Percentiles rank a stretch among this genome's conserved stretches.
Conservation (phyloP, 2,888 invertebrate species). For the Cheilosia urbana region DNA sequence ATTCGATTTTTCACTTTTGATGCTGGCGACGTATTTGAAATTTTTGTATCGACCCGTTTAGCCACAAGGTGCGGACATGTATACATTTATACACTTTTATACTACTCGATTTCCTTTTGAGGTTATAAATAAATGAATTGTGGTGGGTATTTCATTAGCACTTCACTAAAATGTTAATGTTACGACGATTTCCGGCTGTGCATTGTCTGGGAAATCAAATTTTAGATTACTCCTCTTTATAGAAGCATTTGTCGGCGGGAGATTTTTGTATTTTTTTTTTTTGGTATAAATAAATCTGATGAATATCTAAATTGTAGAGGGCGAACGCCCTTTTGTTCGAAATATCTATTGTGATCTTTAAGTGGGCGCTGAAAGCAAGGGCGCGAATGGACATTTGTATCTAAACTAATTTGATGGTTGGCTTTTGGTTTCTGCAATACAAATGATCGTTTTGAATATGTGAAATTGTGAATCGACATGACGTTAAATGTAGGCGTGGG, state of each 20-base stretch:
- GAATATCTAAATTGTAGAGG: neutral
- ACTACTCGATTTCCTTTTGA: neutral
- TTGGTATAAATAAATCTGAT: neutral
- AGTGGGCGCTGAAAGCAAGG: slow-evolving; percentile 3
- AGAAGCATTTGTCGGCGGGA: slow-evolving; percentile 7
- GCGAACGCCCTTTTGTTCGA: slow-evolving; percentile 3
- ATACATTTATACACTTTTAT: neutral
- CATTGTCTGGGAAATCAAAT: slow-evolving; percentile 18
- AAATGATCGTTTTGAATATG: neutral
- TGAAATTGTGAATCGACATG: neutral
- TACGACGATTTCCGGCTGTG: slow-evolving; percentile 14
- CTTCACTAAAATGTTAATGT: slow-evolving; percentile 42
- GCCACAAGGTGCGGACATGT: slow-evolving; percentile 5
- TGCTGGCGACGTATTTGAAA: neutral
- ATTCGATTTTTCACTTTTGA: neutral
- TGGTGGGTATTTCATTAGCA: slow-evolving; percentile 25
- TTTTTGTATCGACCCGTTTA: neutral
- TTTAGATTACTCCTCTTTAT: neutral
- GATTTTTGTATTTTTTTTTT: too few relatives aligned
- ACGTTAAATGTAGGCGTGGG: neutral
- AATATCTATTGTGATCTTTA: neutral
- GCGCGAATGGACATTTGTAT: neutral
- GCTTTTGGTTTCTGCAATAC: neutral
- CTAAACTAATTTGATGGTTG: neutral
- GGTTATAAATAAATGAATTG: slow-evolving; percentile 7